Conservation (phyloP, 2,888 invertebrate genomes). For the Epinotia nisella region DNA sequence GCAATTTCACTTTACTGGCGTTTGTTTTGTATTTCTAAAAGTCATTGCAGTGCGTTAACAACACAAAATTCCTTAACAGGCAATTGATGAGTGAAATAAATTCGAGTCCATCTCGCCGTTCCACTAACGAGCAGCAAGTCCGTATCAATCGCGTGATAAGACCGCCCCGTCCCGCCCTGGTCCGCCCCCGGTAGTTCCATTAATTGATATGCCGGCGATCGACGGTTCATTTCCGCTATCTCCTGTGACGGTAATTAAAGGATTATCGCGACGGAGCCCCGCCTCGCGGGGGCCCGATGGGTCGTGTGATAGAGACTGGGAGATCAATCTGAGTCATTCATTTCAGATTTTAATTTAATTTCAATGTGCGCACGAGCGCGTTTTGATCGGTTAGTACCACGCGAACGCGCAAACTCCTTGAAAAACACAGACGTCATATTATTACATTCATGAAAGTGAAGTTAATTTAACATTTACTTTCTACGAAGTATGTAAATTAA, state of each 20-base stretch:
- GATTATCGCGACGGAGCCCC: neutral
- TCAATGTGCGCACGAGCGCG: neutral
- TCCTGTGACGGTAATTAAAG: constrained; percentile 33
- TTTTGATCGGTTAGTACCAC: neutral
- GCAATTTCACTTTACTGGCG: too few relatives aligned
- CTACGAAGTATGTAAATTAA: too few relatives aligned
- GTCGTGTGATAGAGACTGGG: neutral
- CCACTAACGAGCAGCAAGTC: constrained; percentile 31
- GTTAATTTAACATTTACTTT: too few relatives aligned
- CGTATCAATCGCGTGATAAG: constrained; percentile 36
- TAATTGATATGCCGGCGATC: constrained; percentile 41
- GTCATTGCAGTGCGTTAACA: neutral
- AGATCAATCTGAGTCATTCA: neutral
- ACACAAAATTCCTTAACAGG: neutral
- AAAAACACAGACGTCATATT: too few relatives aligned
- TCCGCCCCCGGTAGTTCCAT: constrained; percentile 25
- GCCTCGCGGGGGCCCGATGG: neutral
- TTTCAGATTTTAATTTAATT: neutral
- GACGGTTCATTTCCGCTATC: constrained; percentile 41
- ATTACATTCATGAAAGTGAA: too few relatives aligned
- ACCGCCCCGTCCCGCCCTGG: constrained; percentile 7
- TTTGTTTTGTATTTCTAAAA: neutral
- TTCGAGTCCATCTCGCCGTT: constrained; percentile 15
- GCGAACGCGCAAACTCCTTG: too few relatives aligned
- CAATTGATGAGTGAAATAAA: constrained; percentile 32